phyloP scores from a whole-genome alignment of 2,888 invertebrate species.

The Tipula vernalis region DNA sequence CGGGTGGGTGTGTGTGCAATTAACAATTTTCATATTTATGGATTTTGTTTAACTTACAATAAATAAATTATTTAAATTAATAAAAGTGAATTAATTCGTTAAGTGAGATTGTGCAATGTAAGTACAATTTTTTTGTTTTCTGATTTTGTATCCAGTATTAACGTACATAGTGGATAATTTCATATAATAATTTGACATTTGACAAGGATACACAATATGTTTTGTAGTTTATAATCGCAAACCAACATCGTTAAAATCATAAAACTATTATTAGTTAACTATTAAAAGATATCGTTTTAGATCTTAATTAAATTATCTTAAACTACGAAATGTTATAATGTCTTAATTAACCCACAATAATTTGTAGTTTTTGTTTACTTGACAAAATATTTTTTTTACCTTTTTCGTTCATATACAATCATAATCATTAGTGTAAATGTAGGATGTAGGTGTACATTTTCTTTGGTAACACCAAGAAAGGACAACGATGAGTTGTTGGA shows the following conservation, averaged over 20 bases:
- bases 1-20: background rate
- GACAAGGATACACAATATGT: background rate
- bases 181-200: background rate
- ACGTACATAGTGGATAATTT: too few species aligned
- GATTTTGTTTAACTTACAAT: background rate
- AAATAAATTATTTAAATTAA: background rate
- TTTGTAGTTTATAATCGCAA: background rate
- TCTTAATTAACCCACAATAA: background rate
- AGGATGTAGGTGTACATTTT: background rate
- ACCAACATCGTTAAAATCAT: background rate
- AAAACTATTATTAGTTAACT: background rate
- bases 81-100: background rate
- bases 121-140: too few species aligned
- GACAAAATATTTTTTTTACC: background rate
- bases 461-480: background rate
- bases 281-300: background rate
- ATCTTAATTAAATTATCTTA: background rate
- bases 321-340: background rate
- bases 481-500: too few species aligned
- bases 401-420: background rate
- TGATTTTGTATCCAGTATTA: too few species aligned
- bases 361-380: background rate
- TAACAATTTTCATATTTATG: background rate
- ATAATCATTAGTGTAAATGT: background rate
- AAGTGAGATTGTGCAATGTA: background rate